These are phyloP conservation scores for Scelioninae gen. 2 DNA, from an alignment of 2,888 invertebrate species.

Conservation along the genomic window DNA sequence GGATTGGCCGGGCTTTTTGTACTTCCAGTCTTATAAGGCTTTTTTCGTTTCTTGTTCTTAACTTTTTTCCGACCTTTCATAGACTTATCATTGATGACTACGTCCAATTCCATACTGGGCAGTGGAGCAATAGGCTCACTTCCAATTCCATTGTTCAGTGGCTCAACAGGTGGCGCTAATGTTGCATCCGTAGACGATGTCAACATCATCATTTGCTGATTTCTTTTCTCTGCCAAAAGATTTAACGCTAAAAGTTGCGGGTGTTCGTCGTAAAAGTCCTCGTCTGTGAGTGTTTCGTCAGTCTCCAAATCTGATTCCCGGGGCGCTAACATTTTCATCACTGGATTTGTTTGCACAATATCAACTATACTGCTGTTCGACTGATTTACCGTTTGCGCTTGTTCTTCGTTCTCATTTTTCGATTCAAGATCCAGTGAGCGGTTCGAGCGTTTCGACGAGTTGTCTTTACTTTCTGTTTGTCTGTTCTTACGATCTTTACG, in stretches of 20 bases:
- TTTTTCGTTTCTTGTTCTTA: conserved; percentile 82
- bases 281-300: conserved; percentile 89
- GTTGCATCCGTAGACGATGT: conserved; percentile 79
- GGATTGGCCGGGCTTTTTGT: conserved; percentile 71
- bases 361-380: conserved; percentile 75
- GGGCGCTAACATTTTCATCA: conserved; percentile 78
- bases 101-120: not conserved
- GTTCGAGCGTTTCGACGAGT: conserved; percentile 71
- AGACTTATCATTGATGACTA: conserved; percentile 7
- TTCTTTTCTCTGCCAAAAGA: conserved; percentile 84
- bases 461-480: conserved; percentile 74
- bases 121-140: conserved; percentile 56
- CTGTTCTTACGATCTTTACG: conserved; percentile 74
- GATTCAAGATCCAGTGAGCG: conserved; percentile 71
- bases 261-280: conserved; percentile 91
- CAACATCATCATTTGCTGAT: conserved; percentile 80
- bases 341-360: conserved; percentile 73
- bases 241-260: conserved; percentile 86
- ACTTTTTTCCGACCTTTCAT: conserved; percentile 75
- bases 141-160: conserved; percentile 71
- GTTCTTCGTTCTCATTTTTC: conserved; percentile 65
- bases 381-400: conserved; percentile 77
- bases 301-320: conserved; percentile 91
- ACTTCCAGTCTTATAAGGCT: conserved; percentile 62
- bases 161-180: conserved; percentile 64